Percentiles rank a stretch among this genome's conserved stretches.
Evolutionary conservation across 2,797 vertebrate genomes (phyloP).

Genomic region (Brotogeris chrysoptera): DNA sequence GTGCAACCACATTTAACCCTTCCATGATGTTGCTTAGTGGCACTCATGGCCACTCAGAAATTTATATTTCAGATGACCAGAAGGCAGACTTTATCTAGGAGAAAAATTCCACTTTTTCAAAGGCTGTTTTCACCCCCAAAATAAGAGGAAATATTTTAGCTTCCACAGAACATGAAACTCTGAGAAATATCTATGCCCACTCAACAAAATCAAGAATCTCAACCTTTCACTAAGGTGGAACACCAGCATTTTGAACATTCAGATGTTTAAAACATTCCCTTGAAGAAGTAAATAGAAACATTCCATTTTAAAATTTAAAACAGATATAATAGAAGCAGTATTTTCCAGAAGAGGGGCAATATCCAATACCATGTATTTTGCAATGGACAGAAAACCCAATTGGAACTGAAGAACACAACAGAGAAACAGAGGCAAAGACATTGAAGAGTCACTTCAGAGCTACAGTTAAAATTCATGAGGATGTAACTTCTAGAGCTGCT

Average conservation of each 20-base stretch:
- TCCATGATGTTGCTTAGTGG: not conserved
- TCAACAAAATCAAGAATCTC: not conserved
- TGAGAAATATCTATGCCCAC: not conserved
- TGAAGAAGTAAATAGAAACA: not conserved
- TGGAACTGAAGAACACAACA: not conserved
- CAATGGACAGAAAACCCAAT: not conserved
- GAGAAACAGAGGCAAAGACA: not conserved
- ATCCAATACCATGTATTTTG: not conserved
- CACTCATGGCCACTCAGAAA: not conserved
- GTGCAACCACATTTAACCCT: not conserved
- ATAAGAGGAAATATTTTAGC: not conserved
- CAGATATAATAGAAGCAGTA: not conserved
- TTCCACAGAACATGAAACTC: not conserved
- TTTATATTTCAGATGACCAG: not conserved
- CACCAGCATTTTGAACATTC: not conserved
- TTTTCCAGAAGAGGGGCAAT: not conserved
- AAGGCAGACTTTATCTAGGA: not conserved
- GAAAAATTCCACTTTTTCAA: not conserved
- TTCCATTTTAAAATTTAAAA: not conserved
- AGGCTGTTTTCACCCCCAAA: not conserved
- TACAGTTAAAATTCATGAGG: not conserved
- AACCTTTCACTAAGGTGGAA: not conserved
- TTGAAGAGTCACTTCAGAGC: not conserved
- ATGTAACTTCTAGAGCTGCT: not conserved
- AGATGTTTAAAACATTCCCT: not conserved